These are phyloP conservation scores for Agrochola circellaris DNA, from an alignment of 2,888 invertebrate genomes.

Conservation along the genomic window DNA sequence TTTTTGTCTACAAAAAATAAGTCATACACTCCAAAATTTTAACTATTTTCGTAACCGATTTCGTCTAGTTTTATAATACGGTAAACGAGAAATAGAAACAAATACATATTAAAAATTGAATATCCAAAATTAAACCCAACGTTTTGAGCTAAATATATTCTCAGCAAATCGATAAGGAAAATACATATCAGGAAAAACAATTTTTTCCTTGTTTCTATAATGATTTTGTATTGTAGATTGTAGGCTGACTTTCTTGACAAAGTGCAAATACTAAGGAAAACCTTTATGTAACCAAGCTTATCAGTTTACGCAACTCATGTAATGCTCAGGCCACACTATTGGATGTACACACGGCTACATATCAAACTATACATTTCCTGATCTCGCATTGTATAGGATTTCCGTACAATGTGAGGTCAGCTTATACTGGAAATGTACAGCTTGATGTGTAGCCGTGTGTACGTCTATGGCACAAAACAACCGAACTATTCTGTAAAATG, in stretches of 20 bases:
- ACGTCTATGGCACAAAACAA: background rate
- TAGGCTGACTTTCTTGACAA: constrained; percentile 45
- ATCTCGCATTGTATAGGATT: no score
- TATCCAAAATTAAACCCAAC: constrained; percentile 17
- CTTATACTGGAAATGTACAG: no score
- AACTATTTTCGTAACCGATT: background rate
- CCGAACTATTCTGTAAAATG: background rate
- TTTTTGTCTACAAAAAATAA: background rate
- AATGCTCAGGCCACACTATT: background rate
- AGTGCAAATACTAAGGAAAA: constrained; percentile 41
- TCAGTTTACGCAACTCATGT: constrained; percentile 15
- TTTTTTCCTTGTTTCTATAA: constrained; percentile 52
- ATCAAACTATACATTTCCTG: no score
- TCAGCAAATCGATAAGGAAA: constrained; percentile 40
- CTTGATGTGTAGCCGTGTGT: no score
- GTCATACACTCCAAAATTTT: background rate
- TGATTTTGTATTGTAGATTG: constrained; percentile 26
- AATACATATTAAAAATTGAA: background rate
- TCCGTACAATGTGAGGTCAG: no score
- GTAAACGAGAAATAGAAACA: background rate
- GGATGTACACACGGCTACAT: no score
- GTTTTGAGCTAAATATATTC: constrained; percentile 18
- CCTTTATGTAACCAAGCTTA: constrained; percentile 1
- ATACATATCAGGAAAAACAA: constrained; percentile 15
- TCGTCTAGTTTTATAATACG: background rate